These are phyloP conservation scores for Penaeus japonicus DNA, from an alignment of 1,140 invertebrate genomes.

Conservation along the genomic window DNA sequence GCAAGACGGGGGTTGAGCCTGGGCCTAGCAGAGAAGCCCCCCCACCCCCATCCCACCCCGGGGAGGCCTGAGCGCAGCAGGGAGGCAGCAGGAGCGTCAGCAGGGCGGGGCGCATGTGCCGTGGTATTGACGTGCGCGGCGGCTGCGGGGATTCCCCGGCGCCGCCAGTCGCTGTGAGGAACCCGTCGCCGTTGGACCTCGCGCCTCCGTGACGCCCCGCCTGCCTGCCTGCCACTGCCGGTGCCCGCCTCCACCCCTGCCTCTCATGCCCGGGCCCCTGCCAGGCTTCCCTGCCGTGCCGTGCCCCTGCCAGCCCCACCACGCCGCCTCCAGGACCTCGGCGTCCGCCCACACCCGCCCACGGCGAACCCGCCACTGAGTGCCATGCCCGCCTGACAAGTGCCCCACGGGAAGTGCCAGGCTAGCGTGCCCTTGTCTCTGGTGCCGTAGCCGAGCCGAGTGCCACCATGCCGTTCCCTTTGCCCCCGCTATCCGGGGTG, in stretches of 20 bases:
- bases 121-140: neutral
- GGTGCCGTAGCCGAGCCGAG: neutral
- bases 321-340: neutral
- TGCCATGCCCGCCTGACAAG: neutral
- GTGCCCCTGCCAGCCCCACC: neutral
- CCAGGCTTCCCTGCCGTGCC: neutral
- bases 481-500: conserved; percentile 71
- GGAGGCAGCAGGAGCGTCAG: too few species aligned
- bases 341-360: neutral
- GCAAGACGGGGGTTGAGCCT: too few species aligned
- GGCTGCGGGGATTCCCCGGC: neutral
- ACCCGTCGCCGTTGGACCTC: neutral
- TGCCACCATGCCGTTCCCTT: conserved; percentile 29
- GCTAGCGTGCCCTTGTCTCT: too few species aligned
- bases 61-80: too few species aligned
- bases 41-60: too few species aligned
- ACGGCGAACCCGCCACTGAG: neutral
- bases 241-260: conserved; percentile 9
- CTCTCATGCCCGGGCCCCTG: neutral
- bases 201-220: neutral
- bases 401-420: too few species aligned
- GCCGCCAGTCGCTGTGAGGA: neutral
- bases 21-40: too few species aligned
- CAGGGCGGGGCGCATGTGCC: too few species aligned
- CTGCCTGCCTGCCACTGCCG: conserved; percentile 10